Percentiles rank a stretch among this genome's conserved stretches.
These are phyloP conservation scores for Chymomyza caudatula DNA, from an alignment of 2,888 invertebrate genomes.

Conservation along the genomic window DNA sequence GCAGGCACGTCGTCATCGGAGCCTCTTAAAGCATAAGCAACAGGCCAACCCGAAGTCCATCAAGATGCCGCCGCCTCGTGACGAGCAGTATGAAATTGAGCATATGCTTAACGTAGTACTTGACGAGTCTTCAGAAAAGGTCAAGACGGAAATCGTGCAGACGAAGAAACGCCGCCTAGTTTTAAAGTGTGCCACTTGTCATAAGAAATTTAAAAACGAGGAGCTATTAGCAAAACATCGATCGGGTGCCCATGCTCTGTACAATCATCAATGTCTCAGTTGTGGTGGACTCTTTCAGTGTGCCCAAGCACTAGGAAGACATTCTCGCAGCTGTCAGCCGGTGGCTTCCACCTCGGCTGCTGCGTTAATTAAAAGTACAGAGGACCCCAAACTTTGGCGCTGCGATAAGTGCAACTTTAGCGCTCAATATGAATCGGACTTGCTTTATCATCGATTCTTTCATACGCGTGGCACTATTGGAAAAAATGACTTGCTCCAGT, in stretches of 20 bases:
- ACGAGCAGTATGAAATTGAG: constrained; percentile 42
- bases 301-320: constrained; percentile 86
- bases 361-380: background rate
- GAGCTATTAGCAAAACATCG: constrained; percentile 40
- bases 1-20: constrained; percentile 84
- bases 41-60: constrained; percentile 68
- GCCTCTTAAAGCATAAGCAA: constrained; percentile 82
- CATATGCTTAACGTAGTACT: constrained; percentile 63
- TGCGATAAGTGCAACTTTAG: constrained; percentile 70
- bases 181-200: constrained; percentile 35
- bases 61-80: background rate
- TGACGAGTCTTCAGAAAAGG: constrained; percentile 28
- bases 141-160: background rate
- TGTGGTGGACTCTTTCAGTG: constrained; percentile 85
- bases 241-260: constrained; percentile 62
- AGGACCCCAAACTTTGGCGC: constrained; percentile 27
- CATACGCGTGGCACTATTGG: constrained; percentile 79
- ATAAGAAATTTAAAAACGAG: constrained; percentile 28
- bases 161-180: constrained; percentile 1
- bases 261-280: constrained; percentile 83
- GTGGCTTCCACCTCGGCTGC: constrained; percentile 28
- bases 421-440: constrained; percentile 83
- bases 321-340: constrained; percentile 79
- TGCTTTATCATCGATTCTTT: constrained; percentile 85
- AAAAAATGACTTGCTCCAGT: constrained; percentile 77